Evolutionary conservation across 2,888 invertebrate genomes (phyloP).

Genomic region (Caenorhabditis doughertyi): DNA sequence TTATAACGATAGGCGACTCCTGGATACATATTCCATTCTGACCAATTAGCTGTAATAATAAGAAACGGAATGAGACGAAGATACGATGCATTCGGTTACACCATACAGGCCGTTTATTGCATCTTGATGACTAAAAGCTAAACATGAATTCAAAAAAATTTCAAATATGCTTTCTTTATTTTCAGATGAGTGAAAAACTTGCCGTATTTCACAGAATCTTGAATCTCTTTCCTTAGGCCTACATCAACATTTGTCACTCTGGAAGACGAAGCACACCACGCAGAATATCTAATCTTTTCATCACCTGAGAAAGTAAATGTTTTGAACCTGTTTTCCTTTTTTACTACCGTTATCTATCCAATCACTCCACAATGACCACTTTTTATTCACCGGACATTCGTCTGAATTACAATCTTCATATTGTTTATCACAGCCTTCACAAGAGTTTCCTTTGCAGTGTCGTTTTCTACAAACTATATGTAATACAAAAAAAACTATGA

Average conservation of each 20-base stretch:
- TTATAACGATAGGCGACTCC: conserved; percentile 48
- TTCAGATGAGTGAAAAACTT: too few relatives aligned
- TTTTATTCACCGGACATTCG: conserved; percentile 45
- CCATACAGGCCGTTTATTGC: too few relatives aligned
- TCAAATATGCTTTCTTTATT: neutral
- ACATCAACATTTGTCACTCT: conserved; percentile 42
- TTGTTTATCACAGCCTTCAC: conserved; percentile 53
- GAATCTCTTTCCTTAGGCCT: conserved; percentile 28
- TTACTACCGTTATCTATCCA: conserved; percentile 43
- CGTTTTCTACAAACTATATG: conserved; percentile 30
- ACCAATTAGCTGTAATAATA: conserved; percentile 45
- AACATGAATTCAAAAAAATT: too few relatives aligned
- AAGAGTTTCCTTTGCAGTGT: conserved; percentile 48
- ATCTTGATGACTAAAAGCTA: too few relatives aligned
- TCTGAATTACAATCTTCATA: conserved; percentile 21
- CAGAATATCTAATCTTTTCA: conserved; percentile 42
- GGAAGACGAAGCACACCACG: conserved; percentile 43
- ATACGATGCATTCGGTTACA: too few relatives aligned
- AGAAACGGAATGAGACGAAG: too few relatives aligned
- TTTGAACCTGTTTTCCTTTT: too few relatives aligned
- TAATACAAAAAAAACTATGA: neutral
- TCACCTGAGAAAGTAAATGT: too few relatives aligned
- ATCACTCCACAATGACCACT: conserved; percentile 57
- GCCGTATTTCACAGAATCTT: conserved; percentile 35
- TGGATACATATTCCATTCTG: conserved; percentile 51